Evolutionary conservation across 2,888 invertebrate genomes (phyloP).

Genomic region (Pammene fasciana): DNA sequence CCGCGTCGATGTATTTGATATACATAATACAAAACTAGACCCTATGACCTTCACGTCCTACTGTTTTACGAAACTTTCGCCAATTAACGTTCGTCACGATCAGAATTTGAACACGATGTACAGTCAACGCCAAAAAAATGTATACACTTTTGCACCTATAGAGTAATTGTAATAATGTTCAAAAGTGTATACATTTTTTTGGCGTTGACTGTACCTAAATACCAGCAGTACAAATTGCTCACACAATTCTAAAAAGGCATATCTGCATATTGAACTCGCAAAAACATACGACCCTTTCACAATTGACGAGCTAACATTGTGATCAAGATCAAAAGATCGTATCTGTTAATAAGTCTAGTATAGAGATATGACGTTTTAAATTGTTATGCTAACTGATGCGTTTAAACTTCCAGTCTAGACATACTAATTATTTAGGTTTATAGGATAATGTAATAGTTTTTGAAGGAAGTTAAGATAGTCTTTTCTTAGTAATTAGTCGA

Average conservation of each 20-base stretch:
- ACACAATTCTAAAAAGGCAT: not conserved
- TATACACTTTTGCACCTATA: too few species aligned
- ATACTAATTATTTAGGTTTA: not conserved
- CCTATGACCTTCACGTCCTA: slow-evolving; percentile 10
- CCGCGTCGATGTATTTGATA: too few species aligned
- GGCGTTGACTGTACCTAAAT: too few species aligned
- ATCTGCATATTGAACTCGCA: not conserved
- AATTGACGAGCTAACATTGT: not conserved
- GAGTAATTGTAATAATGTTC: too few species aligned
- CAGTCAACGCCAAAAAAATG: too few species aligned
- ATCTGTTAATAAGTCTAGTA: not conserved
- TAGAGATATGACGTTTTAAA: not conserved
- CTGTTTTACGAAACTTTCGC: slow-evolving; percentile 17
- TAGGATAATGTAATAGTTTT: too few species aligned
- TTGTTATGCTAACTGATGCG: not conserved
- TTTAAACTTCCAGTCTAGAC: not conserved
- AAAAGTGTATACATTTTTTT: too few species aligned
- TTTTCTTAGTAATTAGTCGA: too few species aligned
- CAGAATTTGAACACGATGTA: slow-evolving; percentile 12
- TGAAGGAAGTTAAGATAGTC: too few species aligned
- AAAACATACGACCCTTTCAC: not conserved
- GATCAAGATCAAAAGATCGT: too few species aligned
- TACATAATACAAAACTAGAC: not conserved
- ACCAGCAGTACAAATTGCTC: not conserved
- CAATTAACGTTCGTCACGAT: slow-evolving; percentile 1